phyloP scores from a whole-genome alignment of 2,797 vertebrate genomes.

The Rhinophrynus dorsalis region DNA sequence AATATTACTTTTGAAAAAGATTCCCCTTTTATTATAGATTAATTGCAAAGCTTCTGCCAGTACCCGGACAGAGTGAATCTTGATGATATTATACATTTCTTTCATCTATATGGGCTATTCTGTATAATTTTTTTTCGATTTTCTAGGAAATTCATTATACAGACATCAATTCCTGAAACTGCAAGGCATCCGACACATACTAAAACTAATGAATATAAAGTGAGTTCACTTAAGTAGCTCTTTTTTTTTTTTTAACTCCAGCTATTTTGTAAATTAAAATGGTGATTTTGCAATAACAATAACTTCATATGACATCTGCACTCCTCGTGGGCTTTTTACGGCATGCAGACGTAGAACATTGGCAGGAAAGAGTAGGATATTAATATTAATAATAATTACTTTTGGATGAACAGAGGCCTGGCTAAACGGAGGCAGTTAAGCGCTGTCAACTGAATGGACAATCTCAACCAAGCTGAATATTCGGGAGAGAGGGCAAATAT shows the following conservation, averaged over 20 bases:
- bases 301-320: background rate
- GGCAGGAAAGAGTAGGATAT: background rate
- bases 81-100: background rate
- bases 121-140: background rate
- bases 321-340: background rate
- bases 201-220: conserved; percentile 25
- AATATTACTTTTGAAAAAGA: background rate
- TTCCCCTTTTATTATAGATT: too few species aligned
- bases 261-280: conserved; percentile 9
- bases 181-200: background rate
- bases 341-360: background rate
- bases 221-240: background rate
- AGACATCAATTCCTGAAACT: background rate
- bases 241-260: background rate
- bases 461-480: background rate
- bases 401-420: background rate
- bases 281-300: background rate
- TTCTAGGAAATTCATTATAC: conserved; percentile 1
- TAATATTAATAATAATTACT: background rate
- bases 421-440: conserved; percentile 1
- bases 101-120: background rate
- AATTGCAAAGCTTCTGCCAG: background rate
- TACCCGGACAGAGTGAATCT: background rate
- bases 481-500: background rate
- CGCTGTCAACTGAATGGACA: background rate